Conservation (phyloP, 1,140 invertebrate species). For the Homarus americanus region DNA sequence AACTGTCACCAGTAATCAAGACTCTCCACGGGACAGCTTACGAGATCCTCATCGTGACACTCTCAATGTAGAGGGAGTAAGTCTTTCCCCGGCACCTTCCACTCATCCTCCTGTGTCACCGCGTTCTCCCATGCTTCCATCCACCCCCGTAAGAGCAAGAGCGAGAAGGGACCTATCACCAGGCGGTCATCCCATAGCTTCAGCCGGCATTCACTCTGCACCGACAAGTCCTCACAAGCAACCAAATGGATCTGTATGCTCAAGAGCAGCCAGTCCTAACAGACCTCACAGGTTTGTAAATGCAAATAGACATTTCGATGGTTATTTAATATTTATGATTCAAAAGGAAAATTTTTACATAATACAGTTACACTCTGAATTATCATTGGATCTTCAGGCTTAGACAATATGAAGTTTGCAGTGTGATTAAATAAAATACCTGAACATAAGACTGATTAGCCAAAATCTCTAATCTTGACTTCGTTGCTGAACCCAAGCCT, state of each 20-base stretch:
- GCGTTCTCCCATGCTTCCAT: constrained; percentile 55
- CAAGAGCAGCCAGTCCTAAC: constrained; percentile 68
- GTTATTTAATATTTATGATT: too few species aligned
- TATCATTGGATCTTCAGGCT: too few species aligned
- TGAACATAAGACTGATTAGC: too few species aligned
- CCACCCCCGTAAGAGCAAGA: constrained; percentile 56
- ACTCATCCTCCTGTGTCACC: constrained; percentile 60
- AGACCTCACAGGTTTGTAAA: constrained; percentile 62
- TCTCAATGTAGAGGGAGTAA: constrained; percentile 47
- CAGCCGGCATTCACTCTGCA: constrained; percentile 55
- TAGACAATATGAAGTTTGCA: too few species aligned
- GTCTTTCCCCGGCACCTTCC: constrained; percentile 51
- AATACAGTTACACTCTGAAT: too few species aligned
- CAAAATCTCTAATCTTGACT: too few species aligned
- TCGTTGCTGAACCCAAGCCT: too few species aligned
- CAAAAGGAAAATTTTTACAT: too few species aligned
- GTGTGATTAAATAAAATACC: too few species aligned
- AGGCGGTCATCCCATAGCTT: constrained; percentile 31
- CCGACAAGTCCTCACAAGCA: constrained; percentile 70
- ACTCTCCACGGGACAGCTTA: constrained; percentile 29
- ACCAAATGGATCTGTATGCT: constrained; percentile 74
- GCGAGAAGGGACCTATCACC: constrained; percentile 60
- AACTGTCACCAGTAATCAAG: constrained; percentile 19
- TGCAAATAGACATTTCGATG: not conserved
- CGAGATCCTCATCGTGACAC: constrained; percentile 34